Percentiles rank a stretch among this genome's conserved stretches.
Evolutionary conservation across 2,113 vertebrate genomes (phyloP).

Genomic region (Lagenorhynchus albirostris): DNA sequence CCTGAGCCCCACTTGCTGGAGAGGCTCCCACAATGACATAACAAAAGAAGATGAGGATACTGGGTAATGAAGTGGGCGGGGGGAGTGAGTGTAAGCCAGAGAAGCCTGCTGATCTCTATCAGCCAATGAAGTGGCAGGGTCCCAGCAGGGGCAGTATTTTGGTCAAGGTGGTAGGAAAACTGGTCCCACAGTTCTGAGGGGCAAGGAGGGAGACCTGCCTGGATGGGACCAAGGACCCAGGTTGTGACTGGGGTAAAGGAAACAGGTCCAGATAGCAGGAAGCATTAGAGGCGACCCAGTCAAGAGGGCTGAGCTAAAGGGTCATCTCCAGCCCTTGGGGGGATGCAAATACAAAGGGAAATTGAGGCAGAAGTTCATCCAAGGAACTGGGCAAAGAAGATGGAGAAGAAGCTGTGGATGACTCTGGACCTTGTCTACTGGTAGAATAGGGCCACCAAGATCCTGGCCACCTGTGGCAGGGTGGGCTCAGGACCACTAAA

Average conservation of each 20-base stretch:
- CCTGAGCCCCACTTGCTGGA: neutral
- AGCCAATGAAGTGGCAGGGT: neutral
- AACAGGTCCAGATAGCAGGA: neutral
- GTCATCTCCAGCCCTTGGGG: neutral
- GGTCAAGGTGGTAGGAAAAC: neutral
- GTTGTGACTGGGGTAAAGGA: neutral
- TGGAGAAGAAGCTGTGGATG: neutral
- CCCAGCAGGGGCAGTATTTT: neutral
- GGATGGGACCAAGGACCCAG: neutral
- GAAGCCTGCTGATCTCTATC: neutral
- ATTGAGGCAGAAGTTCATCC: neutral
- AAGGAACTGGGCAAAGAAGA: neutral
- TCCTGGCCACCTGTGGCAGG: neutral
- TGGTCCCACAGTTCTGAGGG: neutral
- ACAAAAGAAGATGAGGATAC: neutral
- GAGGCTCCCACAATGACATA: neutral
- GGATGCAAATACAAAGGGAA: neutral
- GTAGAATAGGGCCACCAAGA: neutral
- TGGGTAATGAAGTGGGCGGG: fast-evolving
- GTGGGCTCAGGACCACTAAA: neutral
- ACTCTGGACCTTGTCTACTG: neutral
- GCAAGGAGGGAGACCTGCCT: neutral
- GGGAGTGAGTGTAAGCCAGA: neutral
- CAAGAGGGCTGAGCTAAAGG: neutral
- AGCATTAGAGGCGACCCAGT: neutral